Evolutionary conservation across 2,113 vertebrate genomes (phyloP), one percentile per base, ranked within the genome.

Genomic region (Agelaius phoeniceus): DNA sequence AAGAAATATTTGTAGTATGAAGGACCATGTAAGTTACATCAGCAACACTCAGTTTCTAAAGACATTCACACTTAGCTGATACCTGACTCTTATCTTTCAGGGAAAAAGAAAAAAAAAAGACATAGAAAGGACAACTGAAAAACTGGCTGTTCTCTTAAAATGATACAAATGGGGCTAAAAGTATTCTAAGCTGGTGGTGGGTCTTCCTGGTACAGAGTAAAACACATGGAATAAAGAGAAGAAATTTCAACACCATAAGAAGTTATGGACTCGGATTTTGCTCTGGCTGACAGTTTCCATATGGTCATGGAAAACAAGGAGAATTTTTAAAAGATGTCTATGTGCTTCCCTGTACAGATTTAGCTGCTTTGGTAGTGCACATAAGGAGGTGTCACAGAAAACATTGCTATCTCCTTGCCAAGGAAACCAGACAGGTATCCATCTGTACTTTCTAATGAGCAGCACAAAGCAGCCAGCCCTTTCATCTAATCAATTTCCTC

Each of bases 1-100:
- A 92, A 81, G 49, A 46, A 87, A 46, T 59, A 84, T 63, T 82
- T 89, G 26, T 5, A 63, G 37, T 61, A 48, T 20, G 49, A 95
- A 94, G 78, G 78, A 88, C 48, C 30, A 57, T 6, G 9, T 28
- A 77, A 71, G 37, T 49, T 88, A 94, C 77, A 94, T 91, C 77
- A 65, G 75, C 27, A 65, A 54, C 46, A 52, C 62, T 76, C 62
- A 54, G 1, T 61, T 73, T 90, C 88, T 83, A 86, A 85, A 89
- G 10, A 73, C 20, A 20, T 14, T 71, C 66, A 54, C 28, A 46
- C 72, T 72, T 91, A 86, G 51, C 28, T 83, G 87, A 92, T 76
- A 87, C 31, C 37, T 15, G 15, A n/a, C 59, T 75, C 51, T 21
- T 30, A 9, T 4, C 12, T 86, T 76, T 78, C 33, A 58, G 79